Conservation (phyloP, 2,797 vertebrate genomes). For the Distichodus sexfasciatus region DNA sequence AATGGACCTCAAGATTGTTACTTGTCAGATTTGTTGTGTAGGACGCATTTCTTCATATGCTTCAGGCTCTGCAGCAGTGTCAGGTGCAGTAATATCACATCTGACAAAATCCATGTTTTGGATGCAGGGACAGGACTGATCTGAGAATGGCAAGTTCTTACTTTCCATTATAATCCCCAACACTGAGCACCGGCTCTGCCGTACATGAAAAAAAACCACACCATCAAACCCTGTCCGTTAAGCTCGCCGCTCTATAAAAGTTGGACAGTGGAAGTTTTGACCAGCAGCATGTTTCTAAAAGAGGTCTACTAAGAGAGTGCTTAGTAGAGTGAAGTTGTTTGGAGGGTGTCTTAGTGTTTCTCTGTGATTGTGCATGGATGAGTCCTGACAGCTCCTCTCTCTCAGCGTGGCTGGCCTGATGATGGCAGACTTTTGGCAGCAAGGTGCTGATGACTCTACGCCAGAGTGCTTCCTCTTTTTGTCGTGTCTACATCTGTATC, state of each 20-base stretch:
- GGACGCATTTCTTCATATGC: too few species aligned
- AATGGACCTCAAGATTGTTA: neutral
- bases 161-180: neutral
- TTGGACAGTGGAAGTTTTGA: slow-evolving; percentile 11
- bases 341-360: slow-evolving; percentile 19
- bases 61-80: too few species aligned
- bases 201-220: neutral
- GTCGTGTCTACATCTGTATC: slow-evolving; percentile 19
- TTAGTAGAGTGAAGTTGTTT: slow-evolving; percentile 27
- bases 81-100: too few species aligned
- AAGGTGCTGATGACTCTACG: slow-evolving; percentile 28
- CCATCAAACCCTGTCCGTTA: neutral
- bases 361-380: slow-evolving; percentile 30
- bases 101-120: too few species aligned
- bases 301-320: slow-evolving; percentile 6
- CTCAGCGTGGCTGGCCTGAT: slow-evolving; percentile 30
- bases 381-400: slow-evolving; percentile 36
- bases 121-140: too few species aligned
- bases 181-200: neutral
- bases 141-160: neutral
- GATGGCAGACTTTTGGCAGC: slow-evolving; percentile 39
- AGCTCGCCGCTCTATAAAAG: neutral
- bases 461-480: slow-evolving; percentile 25
- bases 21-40: neutral
- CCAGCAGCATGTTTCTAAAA: slow-evolving; percentile 11